Conservation (phyloP, 2,888 invertebrate species). For the Halocaridina rubra region DNA sequence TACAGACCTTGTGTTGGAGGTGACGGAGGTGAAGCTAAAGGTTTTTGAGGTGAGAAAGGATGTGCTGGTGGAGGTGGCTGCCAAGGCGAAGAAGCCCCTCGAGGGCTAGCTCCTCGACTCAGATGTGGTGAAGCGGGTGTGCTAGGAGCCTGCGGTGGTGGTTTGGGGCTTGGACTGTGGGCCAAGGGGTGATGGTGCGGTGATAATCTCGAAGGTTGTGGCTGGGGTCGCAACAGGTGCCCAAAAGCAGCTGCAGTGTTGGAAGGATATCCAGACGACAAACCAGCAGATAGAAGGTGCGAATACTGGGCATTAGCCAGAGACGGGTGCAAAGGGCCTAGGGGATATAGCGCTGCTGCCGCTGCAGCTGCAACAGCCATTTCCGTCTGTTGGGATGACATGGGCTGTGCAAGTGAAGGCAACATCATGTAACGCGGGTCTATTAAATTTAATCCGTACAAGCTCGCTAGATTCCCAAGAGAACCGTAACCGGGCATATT, state of each 20-base stretch:
- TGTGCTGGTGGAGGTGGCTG: slow-evolving; percentile 43
- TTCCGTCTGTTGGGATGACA: slow-evolving; percentile 31
- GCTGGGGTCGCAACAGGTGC: slow-evolving; percentile 35
- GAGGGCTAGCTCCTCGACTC: slow-evolving; percentile 43
- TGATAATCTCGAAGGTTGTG: slow-evolving; percentile 35
- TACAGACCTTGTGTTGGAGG: slow-evolving; percentile 59
- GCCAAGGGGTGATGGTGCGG: slow-evolving; percentile 45
- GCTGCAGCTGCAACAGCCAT: slow-evolving; percentile 48
- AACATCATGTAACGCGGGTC: slow-evolving; percentile 54
- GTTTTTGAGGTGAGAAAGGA: slow-evolving; percentile 40
- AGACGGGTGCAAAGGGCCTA: slow-evolving; percentile 35
- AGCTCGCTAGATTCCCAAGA: not conserved
- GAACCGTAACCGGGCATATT: slow-evolving; percentile 35
- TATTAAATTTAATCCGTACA: slow-evolving; percentile 31
- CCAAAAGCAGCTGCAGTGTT: slow-evolving; percentile 28
- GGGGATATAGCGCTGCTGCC: slow-evolving; percentile 50
- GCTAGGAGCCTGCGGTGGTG: slow-evolving; percentile 19
- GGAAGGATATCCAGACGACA: slow-evolving; percentile 31
- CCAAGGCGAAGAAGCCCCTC: slow-evolving; percentile 46
- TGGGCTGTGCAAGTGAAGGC: slow-evolving; percentile 24
- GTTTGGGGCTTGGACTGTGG: slow-evolving; percentile 51
- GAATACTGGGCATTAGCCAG: slow-evolving; percentile 18
- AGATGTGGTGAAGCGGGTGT: slow-evolving; percentile 42
- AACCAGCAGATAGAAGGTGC: slow-evolving; percentile 12
- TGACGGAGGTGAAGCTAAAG: slow-evolving; percentile 45